phyloP scores from a whole-genome alignment of 2,113 vertebrate genomes.

The Ceyx cyanopectus region DNA sequence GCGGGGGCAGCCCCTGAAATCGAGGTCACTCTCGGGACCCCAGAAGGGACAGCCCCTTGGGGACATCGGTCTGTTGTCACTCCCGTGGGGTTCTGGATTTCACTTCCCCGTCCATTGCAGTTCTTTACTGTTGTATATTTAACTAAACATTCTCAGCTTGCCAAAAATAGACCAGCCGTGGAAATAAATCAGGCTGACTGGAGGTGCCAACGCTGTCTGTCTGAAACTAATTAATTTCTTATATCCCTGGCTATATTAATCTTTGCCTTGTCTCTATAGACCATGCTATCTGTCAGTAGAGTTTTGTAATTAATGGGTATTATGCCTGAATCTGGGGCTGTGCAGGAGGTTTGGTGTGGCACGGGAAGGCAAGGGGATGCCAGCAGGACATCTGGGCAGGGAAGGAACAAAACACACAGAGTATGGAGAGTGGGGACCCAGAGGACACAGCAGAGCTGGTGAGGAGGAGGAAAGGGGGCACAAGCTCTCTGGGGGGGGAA shows the following conservation, averaged over 20 bases:
- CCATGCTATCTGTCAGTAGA: background rate
- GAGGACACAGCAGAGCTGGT: background rate
- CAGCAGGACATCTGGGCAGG: background rate
- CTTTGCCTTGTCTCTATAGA: background rate
- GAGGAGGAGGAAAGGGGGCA: background rate
- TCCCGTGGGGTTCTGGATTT: background rate
- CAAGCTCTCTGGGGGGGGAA: background rate
- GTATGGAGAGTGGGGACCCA: accelerated
- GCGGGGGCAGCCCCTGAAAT: background rate
- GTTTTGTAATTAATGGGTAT: background rate
- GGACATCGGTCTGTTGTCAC: background rate
- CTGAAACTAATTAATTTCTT: constrained; percentile 58
- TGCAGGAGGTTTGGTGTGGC: background rate
- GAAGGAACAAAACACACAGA: background rate
- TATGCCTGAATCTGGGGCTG: background rate
- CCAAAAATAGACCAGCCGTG: constrained; percentile 40
- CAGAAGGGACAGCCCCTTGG: background rate
- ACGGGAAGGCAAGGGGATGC: background rate
- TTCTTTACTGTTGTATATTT: constrained; percentile 12
- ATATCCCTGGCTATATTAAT: background rate
- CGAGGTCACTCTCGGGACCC: background rate
- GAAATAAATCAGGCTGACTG: constrained; percentile 52
- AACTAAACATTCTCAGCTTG: background rate
- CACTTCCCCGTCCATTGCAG: background rate
- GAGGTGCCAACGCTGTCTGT: constrained; percentile 48